Percentiles rank a stretch among this genome's conserved stretches.
phyloP scores from a whole-genome alignment of 2,888 invertebrate species.

The Corythucha ciliata region DNA sequence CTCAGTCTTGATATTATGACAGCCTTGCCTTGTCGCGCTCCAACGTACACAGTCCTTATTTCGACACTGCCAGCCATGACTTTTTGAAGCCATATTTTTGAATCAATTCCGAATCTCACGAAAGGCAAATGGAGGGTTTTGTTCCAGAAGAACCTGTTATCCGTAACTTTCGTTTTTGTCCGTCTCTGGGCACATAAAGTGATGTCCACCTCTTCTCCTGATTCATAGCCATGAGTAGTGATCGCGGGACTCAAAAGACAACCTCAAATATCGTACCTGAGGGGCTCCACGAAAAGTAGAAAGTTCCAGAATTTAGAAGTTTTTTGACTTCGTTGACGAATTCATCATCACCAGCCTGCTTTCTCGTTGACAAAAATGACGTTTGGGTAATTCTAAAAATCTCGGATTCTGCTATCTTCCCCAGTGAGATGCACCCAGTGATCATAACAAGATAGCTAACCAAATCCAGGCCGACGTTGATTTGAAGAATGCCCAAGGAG shows the following conservation, averaged over 20 bases:
- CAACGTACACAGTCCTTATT: slow-evolving; percentile 96
- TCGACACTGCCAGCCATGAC: slow-evolving; percentile 97
- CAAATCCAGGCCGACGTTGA: slow-evolving; percentile 68
- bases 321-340: slow-evolving; percentile 60
- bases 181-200: slow-evolving; percentile 89
- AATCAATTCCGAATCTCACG: slow-evolving; percentile 82
- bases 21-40: slow-evolving; percentile 85
- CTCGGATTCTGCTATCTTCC: slow-evolving; percentile 89
- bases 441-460: slow-evolving; percentile 84
- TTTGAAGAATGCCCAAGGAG: slow-evolving; percentile 83
- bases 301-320: slow-evolving; percentile 93
- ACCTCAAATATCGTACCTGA: slow-evolving; percentile 38
- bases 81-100: slow-evolving; percentile 83
- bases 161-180: slow-evolving; percentile 67
- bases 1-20: slow-evolving; percentile 93
- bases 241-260: slow-evolving; percentile 1
- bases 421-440: slow-evolving; percentile 92
- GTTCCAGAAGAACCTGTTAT: slow-evolving; percentile 68
- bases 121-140: slow-evolving; percentile 89
- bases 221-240: too few species aligned
- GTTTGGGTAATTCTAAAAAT: slow-evolving; percentile 91
- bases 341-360: slow-evolving; percentile 54
- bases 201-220: slow-evolving; percentile 66
- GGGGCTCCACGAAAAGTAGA: slow-evolving; percentile 84
- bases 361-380: slow-evolving; percentile 77